Evolutionary conservation across 2,113 vertebrate species (phyloP).

Genomic region (Numida meleagris): DNA sequence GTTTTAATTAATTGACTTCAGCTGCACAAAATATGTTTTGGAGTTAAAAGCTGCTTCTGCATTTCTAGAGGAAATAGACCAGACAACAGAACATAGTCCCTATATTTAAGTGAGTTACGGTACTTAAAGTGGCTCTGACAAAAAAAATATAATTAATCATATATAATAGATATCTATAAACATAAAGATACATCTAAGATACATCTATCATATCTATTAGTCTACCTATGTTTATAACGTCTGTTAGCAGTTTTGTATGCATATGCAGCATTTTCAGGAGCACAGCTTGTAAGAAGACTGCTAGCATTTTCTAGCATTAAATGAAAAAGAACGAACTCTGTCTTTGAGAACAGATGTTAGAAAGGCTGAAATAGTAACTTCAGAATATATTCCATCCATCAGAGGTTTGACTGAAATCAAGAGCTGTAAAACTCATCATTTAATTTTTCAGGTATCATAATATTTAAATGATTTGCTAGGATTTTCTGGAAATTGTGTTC

Average conservation of each 20-base stretch:
- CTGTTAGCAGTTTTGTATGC: background rate
- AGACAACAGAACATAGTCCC: background rate
- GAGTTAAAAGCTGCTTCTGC: background rate
- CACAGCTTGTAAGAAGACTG: fast-evolving
- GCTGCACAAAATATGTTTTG: background rate
- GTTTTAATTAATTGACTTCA: background rate
- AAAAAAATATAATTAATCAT: background rate
- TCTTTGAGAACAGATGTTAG: background rate
- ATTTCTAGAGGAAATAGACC: background rate
- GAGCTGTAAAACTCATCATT: background rate
- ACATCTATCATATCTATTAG: background rate
- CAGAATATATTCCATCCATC: background rate
- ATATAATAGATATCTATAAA: background rate
- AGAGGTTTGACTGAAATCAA: background rate
- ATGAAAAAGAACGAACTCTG: background rate
- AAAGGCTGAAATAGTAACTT: background rate
- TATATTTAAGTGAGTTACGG: background rate
- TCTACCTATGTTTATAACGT: background rate
- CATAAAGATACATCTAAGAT: background rate
- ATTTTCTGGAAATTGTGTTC: background rate
- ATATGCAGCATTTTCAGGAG: background rate
- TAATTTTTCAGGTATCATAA: background rate
- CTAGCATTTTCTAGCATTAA: background rate
- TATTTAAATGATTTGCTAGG: background rate
- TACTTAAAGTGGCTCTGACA: background rate